Evolutionary conservation across 2,113 vertebrate species (phyloP).

Genomic region (Rana temporaria): DNA sequence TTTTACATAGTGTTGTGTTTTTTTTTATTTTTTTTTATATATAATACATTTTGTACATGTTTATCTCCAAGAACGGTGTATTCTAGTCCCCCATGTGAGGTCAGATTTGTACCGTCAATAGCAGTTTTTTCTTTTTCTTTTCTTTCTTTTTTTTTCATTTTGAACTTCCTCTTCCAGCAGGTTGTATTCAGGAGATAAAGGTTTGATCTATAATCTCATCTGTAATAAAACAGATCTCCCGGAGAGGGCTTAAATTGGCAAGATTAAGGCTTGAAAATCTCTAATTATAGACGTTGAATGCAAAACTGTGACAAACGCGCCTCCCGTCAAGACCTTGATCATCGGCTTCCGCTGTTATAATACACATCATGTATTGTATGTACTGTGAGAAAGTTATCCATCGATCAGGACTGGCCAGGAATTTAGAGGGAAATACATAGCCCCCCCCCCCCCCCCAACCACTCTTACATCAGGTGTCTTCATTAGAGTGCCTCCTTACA

Average conservation of each 20-base stretch:
- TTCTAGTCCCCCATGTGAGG: background rate
- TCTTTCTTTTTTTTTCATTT: background rate
- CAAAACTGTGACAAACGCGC: slow-evolving; percentile 30
- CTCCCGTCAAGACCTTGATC: slow-evolving; percentile 23
- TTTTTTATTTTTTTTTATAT: too few relatives aligned
- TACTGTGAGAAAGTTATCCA: too few relatives aligned
- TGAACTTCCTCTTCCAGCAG: slow-evolving; percentile 21
- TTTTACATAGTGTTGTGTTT: too few relatives aligned
- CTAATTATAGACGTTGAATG: slow-evolving; percentile 21
- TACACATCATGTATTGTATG: background rate
- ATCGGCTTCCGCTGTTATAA: background rate
- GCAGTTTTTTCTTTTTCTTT: background rate
- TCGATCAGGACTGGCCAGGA: too few relatives aligned
- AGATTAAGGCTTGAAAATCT: slow-evolving; percentile 17
- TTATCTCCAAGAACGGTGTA: background rate
- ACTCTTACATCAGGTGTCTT: too few relatives aligned
- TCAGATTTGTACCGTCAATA: background rate
- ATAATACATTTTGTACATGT: background rate
- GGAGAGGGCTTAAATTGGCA: slow-evolving; percentile 34
- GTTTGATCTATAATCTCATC: slow-evolving; percentile 38
- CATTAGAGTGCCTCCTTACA: too few relatives aligned
- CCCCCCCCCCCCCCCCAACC: too few relatives aligned
- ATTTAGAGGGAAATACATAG: too few relatives aligned
- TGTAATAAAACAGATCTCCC: slow-evolving; percentile 42
- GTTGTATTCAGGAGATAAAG: slow-evolving; percentile 33